A percentile compares a stretch with the other conserved stretches of the same genome.
Conservation (phyloP, 2,797 vertebrate species). For the Diceros bicornis region DNA sequence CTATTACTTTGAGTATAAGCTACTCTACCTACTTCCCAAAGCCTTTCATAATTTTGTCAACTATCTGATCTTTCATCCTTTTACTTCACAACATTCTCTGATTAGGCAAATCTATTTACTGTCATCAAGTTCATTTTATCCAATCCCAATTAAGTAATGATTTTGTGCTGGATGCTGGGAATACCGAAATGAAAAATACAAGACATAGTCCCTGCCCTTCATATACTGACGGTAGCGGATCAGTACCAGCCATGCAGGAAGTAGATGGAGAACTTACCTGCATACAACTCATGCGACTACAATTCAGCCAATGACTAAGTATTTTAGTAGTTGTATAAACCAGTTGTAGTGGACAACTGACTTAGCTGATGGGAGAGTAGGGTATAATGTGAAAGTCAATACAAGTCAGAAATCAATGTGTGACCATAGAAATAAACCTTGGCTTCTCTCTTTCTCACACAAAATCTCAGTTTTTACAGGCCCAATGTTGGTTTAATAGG, state of each 20-base stretch:
- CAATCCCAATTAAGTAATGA: not conserved
- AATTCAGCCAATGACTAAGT: not conserved
- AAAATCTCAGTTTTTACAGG: slow-evolving; percentile 50
- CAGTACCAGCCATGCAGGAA: not conserved
- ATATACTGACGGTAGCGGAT: not conserved
- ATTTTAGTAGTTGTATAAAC: not conserved
- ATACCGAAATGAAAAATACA: not conserved
- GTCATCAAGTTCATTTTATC: slow-evolving; percentile 18
- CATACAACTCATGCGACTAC: not conserved
- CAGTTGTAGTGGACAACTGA: not conserved
- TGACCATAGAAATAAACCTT: slow-evolving; percentile 38
- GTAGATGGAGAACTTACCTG: not conserved
- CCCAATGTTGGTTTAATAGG: slow-evolving; percentile 47
- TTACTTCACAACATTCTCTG: not conserved
- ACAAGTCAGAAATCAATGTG: not conserved
- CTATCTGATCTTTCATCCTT: not conserved
- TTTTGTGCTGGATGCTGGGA: not conserved
- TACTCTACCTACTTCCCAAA: not conserved
- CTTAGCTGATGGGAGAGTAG: not conserved
- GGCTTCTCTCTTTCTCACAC: not conserved
- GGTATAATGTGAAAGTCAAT: not conserved
- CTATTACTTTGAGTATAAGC: not conserved
- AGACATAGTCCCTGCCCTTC: not conserved
- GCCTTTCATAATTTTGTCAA: slow-evolving; percentile 12
- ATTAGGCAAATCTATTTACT: not conserved